Evolutionary conservation across 2,888 invertebrate species (phyloP).

Genomic region (Drosophila fungiperda): DNA sequence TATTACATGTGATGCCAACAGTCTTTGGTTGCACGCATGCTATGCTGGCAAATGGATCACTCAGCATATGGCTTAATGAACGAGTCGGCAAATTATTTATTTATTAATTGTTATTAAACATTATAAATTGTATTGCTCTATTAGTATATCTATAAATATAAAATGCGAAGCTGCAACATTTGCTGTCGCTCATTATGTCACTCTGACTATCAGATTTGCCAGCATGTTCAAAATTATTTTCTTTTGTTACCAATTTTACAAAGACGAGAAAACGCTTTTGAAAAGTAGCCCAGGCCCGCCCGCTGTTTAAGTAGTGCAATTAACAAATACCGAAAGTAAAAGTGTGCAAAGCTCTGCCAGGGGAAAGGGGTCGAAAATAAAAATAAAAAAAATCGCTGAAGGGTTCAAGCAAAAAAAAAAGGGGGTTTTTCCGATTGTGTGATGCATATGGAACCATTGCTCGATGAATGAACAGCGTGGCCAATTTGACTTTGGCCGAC

Average conservation of each 20-base stretch:
- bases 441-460: constrained; percentile 2
- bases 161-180: constrained; percentile 24
- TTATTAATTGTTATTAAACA: constrained; percentile 54
- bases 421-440: neutral
- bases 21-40: constrained; percentile 22
- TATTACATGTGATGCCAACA: constrained; percentile 6
- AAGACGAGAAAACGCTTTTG: constrained; percentile 41
- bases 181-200: constrained; percentile 43
- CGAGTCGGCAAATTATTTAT: constrained; percentile 50
- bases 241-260: constrained; percentile 37
- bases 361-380: neutral
- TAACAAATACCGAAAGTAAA: constrained; percentile 67
- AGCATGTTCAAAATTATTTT: constrained; percentile 41
- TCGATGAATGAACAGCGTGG: constrained; percentile 25
- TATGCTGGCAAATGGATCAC: neutral
- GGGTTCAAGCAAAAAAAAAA: constrained; percentile 9
- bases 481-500: constrained; percentile 23
- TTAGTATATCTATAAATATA: neutral
- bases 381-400: constrained; percentile 11
- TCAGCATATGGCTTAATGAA: neutral
- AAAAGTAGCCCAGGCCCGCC: constrained; percentile 64
- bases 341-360: constrained; percentile 48
- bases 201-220: constrained; percentile 35
- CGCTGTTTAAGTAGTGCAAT: constrained; percentile 70
- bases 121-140: constrained; percentile 47